Conservation (phyloP, 2,113 vertebrate genomes). For the Meleagris gallopavo region DNA sequence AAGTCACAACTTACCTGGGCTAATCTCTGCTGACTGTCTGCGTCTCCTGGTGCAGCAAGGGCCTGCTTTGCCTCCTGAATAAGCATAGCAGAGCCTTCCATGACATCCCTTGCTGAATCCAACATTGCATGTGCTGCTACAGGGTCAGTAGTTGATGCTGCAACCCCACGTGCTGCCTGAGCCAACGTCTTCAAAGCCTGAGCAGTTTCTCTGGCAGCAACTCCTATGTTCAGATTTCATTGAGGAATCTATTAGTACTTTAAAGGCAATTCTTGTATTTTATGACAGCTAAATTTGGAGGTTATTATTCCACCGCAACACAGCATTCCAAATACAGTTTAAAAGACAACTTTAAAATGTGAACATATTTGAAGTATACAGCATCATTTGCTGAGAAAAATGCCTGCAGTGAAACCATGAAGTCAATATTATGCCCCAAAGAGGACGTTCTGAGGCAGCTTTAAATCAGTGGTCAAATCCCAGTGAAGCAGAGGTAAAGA, state of each 20-base stretch:
- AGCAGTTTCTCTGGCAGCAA: slow-evolving; percentile 95
- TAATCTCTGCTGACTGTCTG: slow-evolving; percentile 96
- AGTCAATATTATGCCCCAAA: not conserved
- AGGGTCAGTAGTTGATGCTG: slow-evolving; percentile 91
- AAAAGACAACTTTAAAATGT: not conserved
- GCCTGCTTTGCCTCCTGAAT: slow-evolving; percentile 98
- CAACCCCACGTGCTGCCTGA: slow-evolving; percentile 94
- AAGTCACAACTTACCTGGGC: slow-evolving; percentile 86
- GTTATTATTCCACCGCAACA: not conserved
- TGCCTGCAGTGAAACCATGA: not conserved
- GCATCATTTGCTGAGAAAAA: not conserved
- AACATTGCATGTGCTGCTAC: slow-evolving; percentile 91
- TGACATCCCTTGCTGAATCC: slow-evolving; percentile 94
- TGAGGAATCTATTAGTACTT: not conserved
- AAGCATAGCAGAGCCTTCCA: slow-evolving; percentile 97
- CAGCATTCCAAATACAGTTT: not conserved
- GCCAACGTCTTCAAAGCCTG: slow-evolving; percentile 95
- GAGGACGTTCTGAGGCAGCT: not conserved
- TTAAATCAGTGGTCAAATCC: not conserved
- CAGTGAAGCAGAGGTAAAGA: not conserved
- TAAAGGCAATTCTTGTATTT: not conserved
- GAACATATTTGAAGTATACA: not conserved
- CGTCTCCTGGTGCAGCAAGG: slow-evolving; percentile 91
- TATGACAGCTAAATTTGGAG: not conserved
- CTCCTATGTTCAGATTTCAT: slow-evolving; percentile 78